phyloP scores from a whole-genome alignment of 1,140 invertebrate genomes.

The Lepidurus arcticus region DNA sequence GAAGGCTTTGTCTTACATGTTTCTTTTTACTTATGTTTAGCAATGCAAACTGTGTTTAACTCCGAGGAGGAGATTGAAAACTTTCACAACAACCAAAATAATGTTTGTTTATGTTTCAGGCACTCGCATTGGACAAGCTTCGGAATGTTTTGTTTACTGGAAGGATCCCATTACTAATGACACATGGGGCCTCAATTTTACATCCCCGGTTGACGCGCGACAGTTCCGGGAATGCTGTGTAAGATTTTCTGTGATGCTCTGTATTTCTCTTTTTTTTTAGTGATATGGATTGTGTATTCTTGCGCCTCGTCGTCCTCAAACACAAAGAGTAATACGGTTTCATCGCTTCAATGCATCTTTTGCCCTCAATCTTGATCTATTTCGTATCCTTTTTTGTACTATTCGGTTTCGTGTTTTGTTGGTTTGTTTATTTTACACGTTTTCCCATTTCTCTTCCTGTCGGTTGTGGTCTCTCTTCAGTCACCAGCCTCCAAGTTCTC shows the following conservation, averaged over 20 bases:
- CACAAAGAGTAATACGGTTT: background rate
- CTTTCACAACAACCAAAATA: background rate
- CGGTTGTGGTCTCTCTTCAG: constrained; percentile 47
- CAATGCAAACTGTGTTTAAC: background rate
- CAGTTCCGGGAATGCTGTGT: constrained; percentile 95
- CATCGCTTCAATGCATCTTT: background rate
- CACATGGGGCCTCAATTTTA: constrained; percentile 98
- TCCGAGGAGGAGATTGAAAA: background rate
- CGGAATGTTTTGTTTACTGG: constrained; percentile 98
- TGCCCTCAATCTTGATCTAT: background rate
- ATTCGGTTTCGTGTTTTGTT: background rate
- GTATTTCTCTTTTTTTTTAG: background rate
- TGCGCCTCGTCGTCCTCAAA: background rate
- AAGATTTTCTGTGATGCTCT: constrained; percentile 54
- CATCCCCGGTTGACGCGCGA: constrained; percentile 91
- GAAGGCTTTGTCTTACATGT: background rate
- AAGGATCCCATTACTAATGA: constrained; percentile 93
- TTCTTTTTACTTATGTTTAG: background rate
- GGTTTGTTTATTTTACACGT: background rate
- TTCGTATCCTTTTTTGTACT: background rate
- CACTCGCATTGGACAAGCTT: constrained; percentile 91
- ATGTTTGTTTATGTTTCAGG: constrained; percentile 52
- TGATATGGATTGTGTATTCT: background rate
- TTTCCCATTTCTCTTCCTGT: background rate
- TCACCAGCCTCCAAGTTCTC: constrained; percentile 95